Conservation (phyloP, 2,797 vertebrate genomes). For the Triplophysa yarkandensis region DNA sequence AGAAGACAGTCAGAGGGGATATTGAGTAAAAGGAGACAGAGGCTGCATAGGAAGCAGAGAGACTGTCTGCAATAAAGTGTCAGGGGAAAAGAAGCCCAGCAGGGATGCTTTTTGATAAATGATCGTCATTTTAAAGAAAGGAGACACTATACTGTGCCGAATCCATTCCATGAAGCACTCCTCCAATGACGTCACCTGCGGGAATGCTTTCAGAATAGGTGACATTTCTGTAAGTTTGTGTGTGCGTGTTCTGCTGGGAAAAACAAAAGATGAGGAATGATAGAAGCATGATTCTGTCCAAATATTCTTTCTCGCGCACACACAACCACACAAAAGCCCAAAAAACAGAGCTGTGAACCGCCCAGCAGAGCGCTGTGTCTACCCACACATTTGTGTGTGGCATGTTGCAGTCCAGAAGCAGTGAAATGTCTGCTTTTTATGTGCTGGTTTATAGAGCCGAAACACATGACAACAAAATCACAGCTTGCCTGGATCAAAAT, state of each 20-base stretch:
- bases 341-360: slow-evolving; percentile 25
- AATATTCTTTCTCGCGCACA: neutral
- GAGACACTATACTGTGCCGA: slow-evolving; percentile 8
- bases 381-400: slow-evolving; percentile 26
- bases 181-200: slow-evolving; percentile 23
- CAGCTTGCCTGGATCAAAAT: slow-evolving; percentile 6
- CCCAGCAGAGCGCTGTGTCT: neutral
- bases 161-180: slow-evolving; percentile 6
- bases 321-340: slow-evolving; percentile 8
- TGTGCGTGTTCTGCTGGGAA: slow-evolving; percentile 30
- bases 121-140: slow-evolving; percentile 18
- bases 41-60: slow-evolving; percentile 37
- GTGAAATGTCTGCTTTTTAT: neutral
- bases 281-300: slow-evolving; percentile 45
- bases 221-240: slow-evolving; percentile 1
- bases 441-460: slow-evolving; percentile 19
- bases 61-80: slow-evolving; percentile 27
- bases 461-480: slow-evolving; percentile 16
- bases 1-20: neutral
- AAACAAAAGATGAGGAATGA: slow-evolving; percentile 54
- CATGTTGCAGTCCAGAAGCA: neutral
- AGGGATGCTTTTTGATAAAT: slow-evolving; percentile 41
- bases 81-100: slow-evolving; percentile 24
- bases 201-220: neutral
- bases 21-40: slow-evolving; percentile 3